Base-by-base conservation (phyloP, 2,888 invertebrate genomes). In the Lordiphosa fenestrarum region DNA sequence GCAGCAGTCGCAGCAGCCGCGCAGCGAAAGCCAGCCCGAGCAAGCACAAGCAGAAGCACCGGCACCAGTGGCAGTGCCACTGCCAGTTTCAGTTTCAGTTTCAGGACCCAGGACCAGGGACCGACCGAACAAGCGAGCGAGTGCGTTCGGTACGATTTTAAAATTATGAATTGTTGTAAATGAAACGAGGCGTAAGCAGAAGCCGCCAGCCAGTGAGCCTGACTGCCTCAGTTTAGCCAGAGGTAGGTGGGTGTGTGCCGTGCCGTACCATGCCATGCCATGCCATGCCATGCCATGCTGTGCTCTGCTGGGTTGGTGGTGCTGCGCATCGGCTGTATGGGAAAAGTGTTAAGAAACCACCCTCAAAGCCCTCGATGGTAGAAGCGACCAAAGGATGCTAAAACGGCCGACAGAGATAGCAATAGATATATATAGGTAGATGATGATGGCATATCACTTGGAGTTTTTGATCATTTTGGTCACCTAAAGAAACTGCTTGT, bases 91-190 rank as follows among this genome's bases (percentile, higher is more conserved):
- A 53, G 58, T 53, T 61, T 57, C 41, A 57, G 52, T 35, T 12
- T 25, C 21, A 21, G 33, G 21, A 9, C 10, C 10, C 13, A 35
- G 33, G 66, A 40, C 51, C 50, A 53, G 62, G 53, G 41, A 44
- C 54, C 48, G 42, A 15, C 54, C 48, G 42, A n/a, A n/a, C n/a
- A n/a, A 38, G 19, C 52, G 51, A 38, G 13, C 54, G 53, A 61
- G 47, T 58, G 69, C 76, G 66, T 52, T 72, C 71, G 73, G 57
- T 61, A 81, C 64, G 66, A 66, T 85, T 81, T 81, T 73, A 63
- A 83, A 81, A 81, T 85, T 83, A 83, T 82, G 71, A 83, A 78
- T 64, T 70, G 75, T 64, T 73, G 55, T 58, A 71, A 78, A 84
- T 70, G 66, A 76, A 74, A 67, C 82, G 75, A 71, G 67, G 64